Evolutionary conservation across 2,113 vertebrate genomes (phyloP), one percentile per base, ranked within the genome.

Genomic region (Vireo altiloquus): DNA sequence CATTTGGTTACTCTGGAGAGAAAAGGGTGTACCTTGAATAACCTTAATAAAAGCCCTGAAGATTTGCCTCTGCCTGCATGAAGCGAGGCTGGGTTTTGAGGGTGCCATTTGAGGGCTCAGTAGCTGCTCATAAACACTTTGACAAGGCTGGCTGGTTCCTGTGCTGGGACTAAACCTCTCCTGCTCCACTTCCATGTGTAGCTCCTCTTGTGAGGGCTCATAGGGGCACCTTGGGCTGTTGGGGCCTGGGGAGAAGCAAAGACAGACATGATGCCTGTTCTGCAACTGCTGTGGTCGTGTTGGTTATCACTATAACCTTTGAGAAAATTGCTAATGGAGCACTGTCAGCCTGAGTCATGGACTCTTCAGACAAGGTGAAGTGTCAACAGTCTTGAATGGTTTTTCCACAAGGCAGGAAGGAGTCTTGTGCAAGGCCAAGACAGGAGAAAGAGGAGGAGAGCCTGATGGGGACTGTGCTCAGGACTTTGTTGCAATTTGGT

Each of bases 171-270:
- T 74, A 10, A 81, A 77, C 33, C 60, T 53, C 30, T 84, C 25
- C 54, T 70, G n/a, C 54, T 92, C 39, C 12, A 2, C 31, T 61
- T 27, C 10, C 30, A 11, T 7, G 15, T 0, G 0, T 6, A 49
- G 53, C 27, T 92, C 14, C 33, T 72, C 11, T 46, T 79, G 63
- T 24, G 37, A 49, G 40, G 61, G 10, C 57, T 70, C 6, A 0
- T n/a, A 14, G 44, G 7, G 28, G 53, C 66, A 5, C 7, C 13
- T 44, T 37, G 53, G 19, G 20, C 50, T 53, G 2, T 37, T 78
- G 9, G 65, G 49, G 49, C 28, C 6, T 2, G 1, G 28, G 61
- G 30, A 76, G 66, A 42, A 46, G 53, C 68, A 65, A 19, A 27
- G 54, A 27, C 37, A 77, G 87, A 27, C 6, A 3, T 7, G 31